Conservation (phyloP, 2,113 vertebrate genomes). For the Catagonus wagneri region DNA sequence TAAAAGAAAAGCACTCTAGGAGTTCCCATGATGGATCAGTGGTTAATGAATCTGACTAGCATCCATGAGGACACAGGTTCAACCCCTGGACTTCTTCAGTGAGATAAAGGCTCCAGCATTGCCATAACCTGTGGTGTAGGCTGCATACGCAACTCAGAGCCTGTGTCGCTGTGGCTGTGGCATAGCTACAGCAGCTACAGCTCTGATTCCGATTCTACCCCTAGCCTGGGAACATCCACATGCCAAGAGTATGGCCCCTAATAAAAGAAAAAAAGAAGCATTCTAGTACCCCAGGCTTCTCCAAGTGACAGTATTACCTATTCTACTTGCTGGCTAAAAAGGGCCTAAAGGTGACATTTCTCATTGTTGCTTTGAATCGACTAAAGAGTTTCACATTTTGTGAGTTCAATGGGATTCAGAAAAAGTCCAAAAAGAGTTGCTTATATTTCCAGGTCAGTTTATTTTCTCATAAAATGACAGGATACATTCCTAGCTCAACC, state of each 20-base stretch:
- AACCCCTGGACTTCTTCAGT: too few relatives aligned
- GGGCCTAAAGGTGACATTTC: background rate
- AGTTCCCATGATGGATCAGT: too few relatives aligned
- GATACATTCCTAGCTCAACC: background rate
- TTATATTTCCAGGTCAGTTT: constrained; percentile 56
- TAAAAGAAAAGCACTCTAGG: background rate
- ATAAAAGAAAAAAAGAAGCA: background rate
- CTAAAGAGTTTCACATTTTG: constrained; percentile 59
- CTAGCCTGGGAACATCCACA: too few relatives aligned
- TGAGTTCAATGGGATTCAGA: constrained; percentile 25
- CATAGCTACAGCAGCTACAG: too few relatives aligned
- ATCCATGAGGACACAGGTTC: too few relatives aligned
- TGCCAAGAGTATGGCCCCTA: too few relatives aligned
- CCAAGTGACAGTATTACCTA: background rate
- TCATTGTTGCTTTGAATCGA: constrained; percentile 44
- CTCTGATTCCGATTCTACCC: too few relatives aligned
- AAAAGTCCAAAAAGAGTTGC: background rate
- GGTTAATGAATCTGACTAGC: too few relatives aligned
- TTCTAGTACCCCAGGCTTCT: background rate
- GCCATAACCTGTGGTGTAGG: too few relatives aligned
- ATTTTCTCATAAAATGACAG: constrained; percentile 61
- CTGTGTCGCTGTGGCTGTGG: too few relatives aligned
- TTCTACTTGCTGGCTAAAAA: constrained; percentile 5
- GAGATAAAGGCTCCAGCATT: too few relatives aligned
- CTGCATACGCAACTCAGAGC: too few relatives aligned